A percentile compares a stretch with the other conserved stretches of the same genome.
These are phyloP conservation scores for Phrynocephalus forsythii DNA, from an alignment of 2,797 vertebrate genomes.

Conservation along the genomic window DNA sequence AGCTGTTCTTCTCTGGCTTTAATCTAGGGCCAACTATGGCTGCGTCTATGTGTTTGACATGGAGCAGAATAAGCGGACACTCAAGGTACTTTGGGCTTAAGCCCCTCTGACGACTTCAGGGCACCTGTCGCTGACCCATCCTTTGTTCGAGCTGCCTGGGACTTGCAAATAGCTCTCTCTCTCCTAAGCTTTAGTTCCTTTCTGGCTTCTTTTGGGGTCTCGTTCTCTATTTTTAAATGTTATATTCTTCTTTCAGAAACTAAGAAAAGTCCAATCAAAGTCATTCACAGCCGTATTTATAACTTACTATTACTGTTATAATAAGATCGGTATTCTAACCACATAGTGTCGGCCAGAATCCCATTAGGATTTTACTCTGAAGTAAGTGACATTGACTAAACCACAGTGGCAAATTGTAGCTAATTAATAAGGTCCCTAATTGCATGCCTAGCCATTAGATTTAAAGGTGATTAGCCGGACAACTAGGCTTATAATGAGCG, in stretches of 20 bases:
- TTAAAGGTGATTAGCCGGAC: not conserved
- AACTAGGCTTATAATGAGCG: not conserved
- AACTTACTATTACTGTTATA: too few relatives aligned
- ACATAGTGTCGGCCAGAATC: too few relatives aligned
- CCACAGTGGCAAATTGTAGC: too few relatives aligned
- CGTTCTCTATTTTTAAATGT: not conserved
- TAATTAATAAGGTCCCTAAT: too few relatives aligned
- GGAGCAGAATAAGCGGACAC: conserved; percentile 87
- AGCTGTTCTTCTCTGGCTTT: not conserved
- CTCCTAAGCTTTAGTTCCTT: not conserved
- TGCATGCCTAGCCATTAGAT: too few relatives aligned
- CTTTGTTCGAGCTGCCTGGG: not conserved
- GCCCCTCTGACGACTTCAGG: not conserved
- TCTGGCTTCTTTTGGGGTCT: not conserved
- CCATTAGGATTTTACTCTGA: too few relatives aligned
- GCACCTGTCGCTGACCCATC: not conserved
- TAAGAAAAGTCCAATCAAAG: not conserved
- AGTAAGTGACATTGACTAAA: too few relatives aligned
- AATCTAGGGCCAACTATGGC: conserved; percentile 89
- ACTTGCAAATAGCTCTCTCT: conserved; percentile 15
- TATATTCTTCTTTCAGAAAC: not conserved
- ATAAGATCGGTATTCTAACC: too few relatives aligned
- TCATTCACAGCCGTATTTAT: not conserved
- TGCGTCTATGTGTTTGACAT: conserved; percentile 93
- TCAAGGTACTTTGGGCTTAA: conserved; percentile 82